A percentile compares a stretch with the other conserved stretches of the same genome.
phyloP scores from a whole-genome alignment of 2,797 vertebrate genomes.

The Varecia variegata region DNA sequence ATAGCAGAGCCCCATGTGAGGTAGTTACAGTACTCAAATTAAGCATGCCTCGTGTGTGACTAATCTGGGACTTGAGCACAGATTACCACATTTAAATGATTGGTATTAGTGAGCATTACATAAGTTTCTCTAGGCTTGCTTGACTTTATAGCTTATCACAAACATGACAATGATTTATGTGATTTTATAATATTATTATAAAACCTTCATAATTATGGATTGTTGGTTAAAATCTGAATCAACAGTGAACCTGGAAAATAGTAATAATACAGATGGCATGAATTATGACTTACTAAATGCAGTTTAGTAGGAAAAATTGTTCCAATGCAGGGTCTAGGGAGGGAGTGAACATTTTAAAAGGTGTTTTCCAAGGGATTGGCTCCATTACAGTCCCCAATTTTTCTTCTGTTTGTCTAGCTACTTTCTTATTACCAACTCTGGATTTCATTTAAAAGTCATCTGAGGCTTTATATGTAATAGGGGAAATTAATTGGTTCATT shows the following conservation, averaged over 20 bases:
- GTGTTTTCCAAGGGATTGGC: background rate
- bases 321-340: background rate
- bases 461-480: constrained; percentile 6
- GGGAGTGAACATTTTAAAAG: background rate
- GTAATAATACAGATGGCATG: constrained; percentile 59
- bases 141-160: constrained; percentile 58
- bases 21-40: constrained; percentile 21
- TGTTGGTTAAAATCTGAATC: constrained; percentile 53
- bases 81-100: constrained; percentile 63
- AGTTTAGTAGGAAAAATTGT: constrained; percentile 29
- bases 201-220: constrained; percentile 66
- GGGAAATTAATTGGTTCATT: constrained; percentile 13
- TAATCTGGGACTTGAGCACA: constrained; percentile 32
- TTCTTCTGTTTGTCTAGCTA: background rate
- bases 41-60: constrained; percentile 27
- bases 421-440: background rate
- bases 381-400: background rate
- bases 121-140: constrained; percentile 62
- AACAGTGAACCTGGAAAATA: constrained; percentile 60
- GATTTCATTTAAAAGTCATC: background rate
- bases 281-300: constrained; percentile 43
- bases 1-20: background rate
- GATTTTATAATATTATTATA: constrained; percentile 60
- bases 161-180: constrained; percentile 61
- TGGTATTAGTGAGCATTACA: constrained; percentile 45